A percentile compares a stretch with the other conserved stretches of the same genome.
phyloP scores from a whole-genome alignment of 2,888 invertebrate species.

The Dicyrtomina minuta region DNA sequence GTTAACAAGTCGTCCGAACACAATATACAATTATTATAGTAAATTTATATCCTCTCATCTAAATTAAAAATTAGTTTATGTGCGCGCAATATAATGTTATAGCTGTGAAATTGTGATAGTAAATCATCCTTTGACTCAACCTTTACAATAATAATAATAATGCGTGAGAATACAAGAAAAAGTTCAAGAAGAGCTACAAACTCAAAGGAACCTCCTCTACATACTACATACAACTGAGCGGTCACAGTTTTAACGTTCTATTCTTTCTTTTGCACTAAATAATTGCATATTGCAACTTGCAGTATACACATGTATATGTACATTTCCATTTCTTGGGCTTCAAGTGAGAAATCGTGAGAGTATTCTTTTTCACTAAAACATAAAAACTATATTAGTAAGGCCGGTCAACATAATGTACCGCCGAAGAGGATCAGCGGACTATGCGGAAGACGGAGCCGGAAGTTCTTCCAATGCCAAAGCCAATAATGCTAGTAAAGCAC shows the following conservation, averaged over 20 bases:
- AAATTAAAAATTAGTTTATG: background rate
- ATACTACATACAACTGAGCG: too few species aligned
- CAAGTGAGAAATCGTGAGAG: background rate
- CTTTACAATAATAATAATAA: background rate
- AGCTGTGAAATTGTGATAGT: background rate
- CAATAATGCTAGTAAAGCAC: background rate
- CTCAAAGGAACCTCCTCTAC: too few species aligned
- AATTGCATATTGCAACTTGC: background rate
- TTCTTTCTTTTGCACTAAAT: background rate
- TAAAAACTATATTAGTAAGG: background rate
- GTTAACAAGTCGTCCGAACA: too few species aligned
- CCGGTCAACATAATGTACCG: constrained; percentile 24
- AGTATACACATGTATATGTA: background rate
- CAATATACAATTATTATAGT: too few species aligned
- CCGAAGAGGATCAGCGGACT: constrained; percentile 3
- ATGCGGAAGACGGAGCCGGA: background rate
- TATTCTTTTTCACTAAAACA: too few species aligned
- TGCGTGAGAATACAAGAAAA: too few species aligned
- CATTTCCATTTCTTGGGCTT: background rate
- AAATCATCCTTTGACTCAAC: background rate
- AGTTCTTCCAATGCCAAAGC: background rate
- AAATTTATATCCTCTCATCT: background rate
- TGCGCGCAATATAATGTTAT: background rate
- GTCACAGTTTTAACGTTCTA: background rate
- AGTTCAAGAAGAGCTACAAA: too few species aligned